Conservation (phyloP, 2,113 vertebrate species). For the Chelonoidis abingdonii region DNA sequence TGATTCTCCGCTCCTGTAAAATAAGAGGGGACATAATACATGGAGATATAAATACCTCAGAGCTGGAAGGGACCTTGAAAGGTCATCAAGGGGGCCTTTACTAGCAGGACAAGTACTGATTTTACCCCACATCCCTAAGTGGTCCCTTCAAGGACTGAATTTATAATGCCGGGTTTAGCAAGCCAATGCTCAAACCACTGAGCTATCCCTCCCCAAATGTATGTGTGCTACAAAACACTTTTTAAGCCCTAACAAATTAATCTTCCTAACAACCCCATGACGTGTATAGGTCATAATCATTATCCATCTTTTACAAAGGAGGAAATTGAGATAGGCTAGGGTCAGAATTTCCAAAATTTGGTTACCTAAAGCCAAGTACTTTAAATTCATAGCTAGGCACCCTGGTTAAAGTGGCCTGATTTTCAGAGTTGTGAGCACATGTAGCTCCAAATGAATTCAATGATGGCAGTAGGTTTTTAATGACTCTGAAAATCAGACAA, state of each 20-base stretch:
- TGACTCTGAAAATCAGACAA: background rate
- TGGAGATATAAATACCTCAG: too few species aligned
- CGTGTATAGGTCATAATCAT: constrained; percentile 45
- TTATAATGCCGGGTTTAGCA: too few species aligned
- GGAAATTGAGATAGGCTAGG: constrained; percentile 52
- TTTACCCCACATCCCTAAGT: too few species aligned
- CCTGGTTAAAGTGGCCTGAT: constrained; percentile 37
- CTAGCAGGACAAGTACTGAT: too few species aligned
- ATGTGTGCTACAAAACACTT: background rate
- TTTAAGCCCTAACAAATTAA: background rate
- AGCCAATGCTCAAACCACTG: too few species aligned
- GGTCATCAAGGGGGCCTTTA: too few species aligned
- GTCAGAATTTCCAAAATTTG: constrained; percentile 45
- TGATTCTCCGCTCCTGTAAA: background rate
- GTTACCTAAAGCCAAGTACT: constrained; percentile 37
- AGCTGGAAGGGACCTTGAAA: too few species aligned
- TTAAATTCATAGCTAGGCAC: constrained; percentile 51
- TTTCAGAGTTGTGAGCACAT: constrained; percentile 30
- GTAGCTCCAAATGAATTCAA: constrained; percentile 21
- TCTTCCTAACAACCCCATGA: constrained; percentile 40
- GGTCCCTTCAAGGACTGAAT: too few species aligned
- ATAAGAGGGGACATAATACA: background rate
- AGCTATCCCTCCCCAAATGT: too few species aligned
- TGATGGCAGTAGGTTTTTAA: background rate
- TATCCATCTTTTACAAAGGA: constrained; percentile 45